Base-by-base conservation (phyloP, 2,888 invertebrate genomes). In the Pandemis corylana region DNA sequence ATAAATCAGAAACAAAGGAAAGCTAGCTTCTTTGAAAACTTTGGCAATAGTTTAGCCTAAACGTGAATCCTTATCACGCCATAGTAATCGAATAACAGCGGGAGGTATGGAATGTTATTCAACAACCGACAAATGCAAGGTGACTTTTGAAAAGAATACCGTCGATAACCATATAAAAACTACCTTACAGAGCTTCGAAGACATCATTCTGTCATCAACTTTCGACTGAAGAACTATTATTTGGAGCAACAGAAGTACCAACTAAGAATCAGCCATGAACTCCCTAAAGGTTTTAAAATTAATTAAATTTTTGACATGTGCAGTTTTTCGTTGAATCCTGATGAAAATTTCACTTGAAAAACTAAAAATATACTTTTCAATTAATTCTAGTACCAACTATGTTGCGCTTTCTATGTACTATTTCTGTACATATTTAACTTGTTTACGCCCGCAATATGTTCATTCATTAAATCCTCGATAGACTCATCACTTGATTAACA, bases 121-220 rank as follows among this genome's bases (percentile, higher is more conserved):
- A 49, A 64, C 53, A 62, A 74, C 74, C 36, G 64, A 77, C 78
- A 71, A 73, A 62, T 65, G 78, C 81, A 81, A 81, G 81, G 81
- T 81, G 80, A 81, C 78, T 68, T 41, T 69, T 64, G 44, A 70
- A 64, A 15, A n/a, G 67, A 75, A 76, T 53, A 46, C 36, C 71
- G 49, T 36, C 41, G 63, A 36, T 20, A 80, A 79, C 80, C 79
- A 87, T 88, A 88, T 88, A 88, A 88, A 88, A 87, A 84, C 83
- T 83, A 82, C 79, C 81, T 83, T 82, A 79, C 81, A 75, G 76
- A 75, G 76, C 76, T 76, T 80, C 76, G 78, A 75, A 78, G 76
- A 79, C 81, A 87, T 86, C 87, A 88, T 84, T 87, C 87, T 77
- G 66, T 73, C 75, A 78, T 80, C 81, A 80, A 80, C 76, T 79